Conservation (phyloP, 2,888 invertebrate species). For the Prionchulus punctatus region DNA sequence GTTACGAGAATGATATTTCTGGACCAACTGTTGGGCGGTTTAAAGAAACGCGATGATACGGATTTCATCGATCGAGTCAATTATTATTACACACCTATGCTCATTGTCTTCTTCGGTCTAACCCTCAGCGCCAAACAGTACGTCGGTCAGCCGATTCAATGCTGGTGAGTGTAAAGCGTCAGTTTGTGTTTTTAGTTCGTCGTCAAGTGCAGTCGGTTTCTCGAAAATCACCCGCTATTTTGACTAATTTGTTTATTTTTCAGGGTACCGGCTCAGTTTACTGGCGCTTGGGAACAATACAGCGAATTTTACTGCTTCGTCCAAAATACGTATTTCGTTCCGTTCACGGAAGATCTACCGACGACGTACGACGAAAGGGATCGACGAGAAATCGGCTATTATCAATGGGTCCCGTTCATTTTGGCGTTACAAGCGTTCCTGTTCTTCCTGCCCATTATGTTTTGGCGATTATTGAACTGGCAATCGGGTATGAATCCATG, state of each 20-base stretch:
- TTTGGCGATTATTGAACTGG: constrained; percentile 38
- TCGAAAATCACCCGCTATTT: not conserved
- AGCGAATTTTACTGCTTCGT: constrained; percentile 6
- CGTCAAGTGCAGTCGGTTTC: no score
- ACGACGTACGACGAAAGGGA: not conserved
- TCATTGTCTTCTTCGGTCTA: constrained; percentile 1
- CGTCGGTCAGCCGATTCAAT: constrained; percentile 31
- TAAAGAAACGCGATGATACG: constrained; percentile 30
- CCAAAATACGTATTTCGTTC: constrained; percentile 7
- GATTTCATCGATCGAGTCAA: constrained; percentile 29
- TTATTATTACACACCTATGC: constrained; percentile 15
- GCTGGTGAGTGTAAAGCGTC: constrained; percentile 18
- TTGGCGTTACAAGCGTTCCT: constrained; percentile 39
- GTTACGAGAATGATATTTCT: constrained; percentile 29
- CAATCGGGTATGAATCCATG: no score
- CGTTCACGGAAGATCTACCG: not conserved
- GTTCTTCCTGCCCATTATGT: constrained; percentile 38
- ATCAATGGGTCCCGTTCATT: constrained; percentile 34
- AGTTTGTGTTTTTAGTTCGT: not conserved
- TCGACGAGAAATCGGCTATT: constrained; percentile 23
- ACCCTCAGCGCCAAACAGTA: constrained; percentile 14
- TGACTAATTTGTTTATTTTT: constrained; percentile 18
- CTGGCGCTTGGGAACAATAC: constrained; percentile 26
- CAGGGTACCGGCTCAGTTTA: constrained; percentile 19
- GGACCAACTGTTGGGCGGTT: constrained; percentile 28